Percentiles rank a stretch among this genome's conserved stretches.
These are phyloP conservation scores for Zoanthus sociatus DNA, from an alignment of 92 coral and sea anemone genomes.

Conservation along the genomic window DNA sequence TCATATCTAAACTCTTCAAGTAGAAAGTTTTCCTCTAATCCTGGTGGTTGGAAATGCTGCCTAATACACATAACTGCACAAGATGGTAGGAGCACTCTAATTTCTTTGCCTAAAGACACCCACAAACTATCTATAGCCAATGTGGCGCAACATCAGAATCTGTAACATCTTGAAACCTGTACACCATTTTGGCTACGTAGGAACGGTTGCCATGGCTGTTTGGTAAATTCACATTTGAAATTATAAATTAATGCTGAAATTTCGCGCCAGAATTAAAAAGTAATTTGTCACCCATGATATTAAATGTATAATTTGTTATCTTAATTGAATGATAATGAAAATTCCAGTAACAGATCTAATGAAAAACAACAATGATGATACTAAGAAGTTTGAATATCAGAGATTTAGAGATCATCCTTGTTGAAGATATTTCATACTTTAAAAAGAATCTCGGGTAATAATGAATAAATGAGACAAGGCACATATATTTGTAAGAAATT, in stretches of 20 bases:
- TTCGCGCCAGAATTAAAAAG: too few relatives aligned
- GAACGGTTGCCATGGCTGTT: too few relatives aligned
- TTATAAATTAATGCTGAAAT: too few relatives aligned
- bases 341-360: neutral
- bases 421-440: neutral
- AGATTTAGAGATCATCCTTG: neutral
- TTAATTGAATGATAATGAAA: neutral
- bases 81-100: conserved; percentile 48
- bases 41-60: conserved; percentile 46
- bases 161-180: too few relatives aligned
- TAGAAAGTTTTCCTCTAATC: conserved; percentile 50
- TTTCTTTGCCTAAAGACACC: conserved; percentile 45
- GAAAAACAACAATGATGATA: neutral
- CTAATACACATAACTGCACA: conserved; percentile 52
- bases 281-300: too few relatives aligned
- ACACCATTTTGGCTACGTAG: too few relatives aligned
- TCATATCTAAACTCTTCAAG: conserved; percentile 43
- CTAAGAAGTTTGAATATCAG: neutral
- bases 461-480: neutral
- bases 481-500: neutral
- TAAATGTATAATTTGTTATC: neutral
- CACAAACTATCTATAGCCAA: conserved; percentile 49
- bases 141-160: neutral
- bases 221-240: too few relatives aligned
- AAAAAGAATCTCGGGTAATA: neutral